Conservation (phyloP, 2,113 vertebrate species). For the Leucosticte australis region DNA sequence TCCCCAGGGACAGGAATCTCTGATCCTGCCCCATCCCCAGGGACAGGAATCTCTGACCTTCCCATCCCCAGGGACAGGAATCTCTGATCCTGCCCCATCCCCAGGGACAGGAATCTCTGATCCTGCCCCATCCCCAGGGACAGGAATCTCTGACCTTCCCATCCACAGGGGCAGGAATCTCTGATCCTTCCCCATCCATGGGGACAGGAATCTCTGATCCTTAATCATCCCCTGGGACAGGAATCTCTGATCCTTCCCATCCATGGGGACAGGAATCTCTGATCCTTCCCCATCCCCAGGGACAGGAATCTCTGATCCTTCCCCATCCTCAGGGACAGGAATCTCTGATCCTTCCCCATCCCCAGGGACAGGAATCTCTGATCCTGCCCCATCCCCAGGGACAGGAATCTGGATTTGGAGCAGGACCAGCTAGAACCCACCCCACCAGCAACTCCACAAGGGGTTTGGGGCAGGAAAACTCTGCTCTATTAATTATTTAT, state of each 20-base stretch:
- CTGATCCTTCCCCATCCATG: neutral
- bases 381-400: too few species aligned
- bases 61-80: too few species aligned
- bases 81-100: neutral
- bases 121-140: accelerated
- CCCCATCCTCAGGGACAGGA: too few species aligned
- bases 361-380: neutral
- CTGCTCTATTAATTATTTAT: accelerated
- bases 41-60: neutral
- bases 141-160: neutral
- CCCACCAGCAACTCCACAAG: neutral
- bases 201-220: neutral
- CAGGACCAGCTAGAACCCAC: neutral
- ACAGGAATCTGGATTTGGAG: neutral
- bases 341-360: neutral
- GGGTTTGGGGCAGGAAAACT: neutral
- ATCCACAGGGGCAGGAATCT: neutral
- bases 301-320: neutral
- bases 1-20: too few species aligned
- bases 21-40: neutral
- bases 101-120: neutral
- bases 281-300: accelerated
- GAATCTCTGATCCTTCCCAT: neutral
- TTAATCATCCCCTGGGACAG: neutral
- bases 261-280: neutral